Percentiles rank a stretch among this genome's conserved stretches.
These are phyloP conservation scores for Eulemur mongoz DNA, from an alignment of 2,797 vertebrate species.

Conservation along the genomic window DNA sequence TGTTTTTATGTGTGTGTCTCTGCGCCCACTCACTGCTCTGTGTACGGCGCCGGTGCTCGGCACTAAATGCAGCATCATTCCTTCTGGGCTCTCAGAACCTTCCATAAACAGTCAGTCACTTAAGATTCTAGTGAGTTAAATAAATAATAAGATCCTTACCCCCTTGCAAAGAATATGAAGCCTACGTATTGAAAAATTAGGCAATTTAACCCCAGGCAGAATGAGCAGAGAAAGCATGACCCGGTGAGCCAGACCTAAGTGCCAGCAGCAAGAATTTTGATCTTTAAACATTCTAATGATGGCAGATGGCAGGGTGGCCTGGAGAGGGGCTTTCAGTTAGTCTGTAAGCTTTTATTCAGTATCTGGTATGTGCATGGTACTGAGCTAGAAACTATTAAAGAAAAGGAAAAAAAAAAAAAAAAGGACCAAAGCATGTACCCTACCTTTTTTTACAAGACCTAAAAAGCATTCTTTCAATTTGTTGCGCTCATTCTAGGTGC, in stretches of 20 bases:
- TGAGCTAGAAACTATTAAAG: neutral
- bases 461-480: neutral
- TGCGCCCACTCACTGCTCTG: neutral
- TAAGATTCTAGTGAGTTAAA: constrained; percentile 28
- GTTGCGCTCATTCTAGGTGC: neutral
- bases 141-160: constrained; percentile 49
- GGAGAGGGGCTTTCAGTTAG: neutral
- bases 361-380: neutral
- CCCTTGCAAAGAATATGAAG: constrained; percentile 40
- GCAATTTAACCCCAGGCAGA: constrained; percentile 48
- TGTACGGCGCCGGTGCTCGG: neutral
- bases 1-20: neutral
- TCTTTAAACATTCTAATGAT: neutral
- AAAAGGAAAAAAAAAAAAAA: accelerated
- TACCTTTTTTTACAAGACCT: neutral
- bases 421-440: neutral
- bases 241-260: neutral
- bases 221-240: neutral
- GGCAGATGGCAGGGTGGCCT: neutral
- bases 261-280: neutral
- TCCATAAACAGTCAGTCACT: neutral
- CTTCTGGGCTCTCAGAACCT: neutral
- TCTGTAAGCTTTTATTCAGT: neutral
- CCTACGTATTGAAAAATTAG: constrained; percentile 61
- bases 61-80: neutral